Percentiles rank a stretch among this genome's conserved stretches.
These are phyloP conservation scores for Poeciliopsis gracilis DNA, from an alignment of 2,797 vertebrate genomes.

Conservation along the genomic window DNA sequence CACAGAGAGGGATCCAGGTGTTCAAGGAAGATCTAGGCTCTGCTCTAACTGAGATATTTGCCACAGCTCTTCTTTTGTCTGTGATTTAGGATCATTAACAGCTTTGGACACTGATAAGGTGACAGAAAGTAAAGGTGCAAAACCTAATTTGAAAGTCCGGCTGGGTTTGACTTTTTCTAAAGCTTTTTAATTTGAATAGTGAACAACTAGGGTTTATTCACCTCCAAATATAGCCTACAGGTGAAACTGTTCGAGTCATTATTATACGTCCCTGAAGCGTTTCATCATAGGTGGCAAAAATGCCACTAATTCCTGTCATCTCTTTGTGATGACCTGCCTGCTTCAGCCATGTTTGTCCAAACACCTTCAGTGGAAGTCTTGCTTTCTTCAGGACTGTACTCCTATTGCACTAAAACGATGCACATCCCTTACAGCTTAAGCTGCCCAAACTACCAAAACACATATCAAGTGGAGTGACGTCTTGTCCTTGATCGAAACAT, in stretches of 20 bases:
- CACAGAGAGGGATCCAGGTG: constrained; percentile 42
- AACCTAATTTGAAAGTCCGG: neutral
- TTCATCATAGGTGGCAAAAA: neutral
- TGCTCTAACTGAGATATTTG: constrained; percentile 43
- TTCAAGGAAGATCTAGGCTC: constrained; percentile 39
- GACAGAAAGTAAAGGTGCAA: neutral
- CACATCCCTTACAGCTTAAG: neutral
- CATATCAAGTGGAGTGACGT: neutral
- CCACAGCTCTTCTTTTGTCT: constrained; percentile 19
- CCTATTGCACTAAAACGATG: neutral
- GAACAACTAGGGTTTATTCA: neutral
- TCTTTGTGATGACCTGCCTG: neutral
- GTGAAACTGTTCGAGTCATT: neutral
- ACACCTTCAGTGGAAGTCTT: neutral
- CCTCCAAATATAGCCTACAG: neutral
- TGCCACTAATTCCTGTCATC: neutral
- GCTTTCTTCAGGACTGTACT: neutral
- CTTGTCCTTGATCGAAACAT: neutral
- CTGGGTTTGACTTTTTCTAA: neutral
- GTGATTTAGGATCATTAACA: neutral
- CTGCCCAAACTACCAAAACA: neutral
- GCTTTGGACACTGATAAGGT: neutral
- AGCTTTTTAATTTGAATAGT: neutral
- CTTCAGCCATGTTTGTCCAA: neutral
- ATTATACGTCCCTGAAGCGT: neutral